Conservation (phyloP, 2,888 invertebrate species). For the Ormyrus thymus region DNA sequence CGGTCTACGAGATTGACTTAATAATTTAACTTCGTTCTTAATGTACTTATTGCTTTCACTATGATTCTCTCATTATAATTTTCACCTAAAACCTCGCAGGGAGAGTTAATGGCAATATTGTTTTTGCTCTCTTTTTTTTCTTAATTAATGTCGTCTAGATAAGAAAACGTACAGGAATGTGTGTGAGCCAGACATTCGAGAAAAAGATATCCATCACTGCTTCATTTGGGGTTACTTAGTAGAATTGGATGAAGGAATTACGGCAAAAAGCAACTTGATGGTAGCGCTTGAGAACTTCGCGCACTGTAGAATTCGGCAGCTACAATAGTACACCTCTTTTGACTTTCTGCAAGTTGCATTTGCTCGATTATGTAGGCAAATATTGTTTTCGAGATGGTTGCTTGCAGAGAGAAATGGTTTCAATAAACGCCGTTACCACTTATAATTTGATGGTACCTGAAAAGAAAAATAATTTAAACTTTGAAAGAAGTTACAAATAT, state of each 20-base stretch:
- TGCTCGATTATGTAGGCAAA: conserved; percentile 25
- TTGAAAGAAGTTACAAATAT: too few species aligned
- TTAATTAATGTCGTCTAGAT: conserved; percentile 20
- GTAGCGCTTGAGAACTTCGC: conserved; percentile 15
- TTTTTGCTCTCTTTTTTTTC: conserved; percentile 18
- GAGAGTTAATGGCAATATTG: conserved; percentile 51
- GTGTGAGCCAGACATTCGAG: conserved; percentile 18
- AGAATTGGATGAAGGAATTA: conserved; percentile 27
- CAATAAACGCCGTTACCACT: not conserved
- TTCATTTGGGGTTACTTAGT: conserved; percentile 4
- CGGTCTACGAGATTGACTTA: conserved; percentile 47
- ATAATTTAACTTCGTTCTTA: conserved; percentile 39
- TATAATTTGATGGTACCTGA: conserved; percentile 4
- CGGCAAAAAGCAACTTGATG: conserved; percentile 37
- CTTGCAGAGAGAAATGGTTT: conserved; percentile 28
- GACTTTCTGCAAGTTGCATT: not conserved
- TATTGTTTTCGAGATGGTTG: not conserved
- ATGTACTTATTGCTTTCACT: conserved; percentile 62
- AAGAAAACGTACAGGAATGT: conserved; percentile 31
- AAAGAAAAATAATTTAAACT: not conserved
- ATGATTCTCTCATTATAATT: conserved; percentile 55
- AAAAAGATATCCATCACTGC: conserved; percentile 18
- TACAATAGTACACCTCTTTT: conserved; percentile 1
- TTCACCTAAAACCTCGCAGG: conserved; percentile 60
- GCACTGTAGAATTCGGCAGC: conserved; percentile 5